phyloP scores from a whole-genome alignment of 2,113 vertebrate species.

The Thymallus thymallus region DNA sequence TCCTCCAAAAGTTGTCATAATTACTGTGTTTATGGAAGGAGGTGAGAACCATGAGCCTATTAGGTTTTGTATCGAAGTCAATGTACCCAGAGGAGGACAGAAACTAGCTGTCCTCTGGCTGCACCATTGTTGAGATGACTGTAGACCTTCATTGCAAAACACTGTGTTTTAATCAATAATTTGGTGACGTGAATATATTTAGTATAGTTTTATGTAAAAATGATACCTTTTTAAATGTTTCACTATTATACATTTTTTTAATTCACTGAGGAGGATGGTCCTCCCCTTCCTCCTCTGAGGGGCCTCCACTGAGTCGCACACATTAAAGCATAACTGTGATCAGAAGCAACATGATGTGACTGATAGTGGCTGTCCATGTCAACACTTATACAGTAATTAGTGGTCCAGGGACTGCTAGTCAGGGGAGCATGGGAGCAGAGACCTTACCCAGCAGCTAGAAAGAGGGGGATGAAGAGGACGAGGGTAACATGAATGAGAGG shows the following conservation, averaged over 20 bases:
- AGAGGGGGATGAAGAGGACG: background rate
- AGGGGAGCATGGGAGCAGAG: background rate
- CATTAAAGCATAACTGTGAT: constrained; percentile 32
- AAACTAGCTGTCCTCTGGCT: no score
- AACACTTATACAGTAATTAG: constrained; percentile 58
- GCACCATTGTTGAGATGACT: no score
- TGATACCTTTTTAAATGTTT: no score
- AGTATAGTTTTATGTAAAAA: no score
- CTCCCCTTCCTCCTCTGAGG: constrained; percentile 6
- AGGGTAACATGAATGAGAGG: constrained; percentile 11
- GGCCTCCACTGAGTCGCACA: constrained; percentile 9
- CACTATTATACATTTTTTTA: background rate
- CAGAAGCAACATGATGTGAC: constrained; percentile 52
- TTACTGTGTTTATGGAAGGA: no score
- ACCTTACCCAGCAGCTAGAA: background rate
- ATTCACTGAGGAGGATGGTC: background rate
- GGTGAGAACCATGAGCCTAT: no score
- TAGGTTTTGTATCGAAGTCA: no score
- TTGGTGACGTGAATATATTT: no score
- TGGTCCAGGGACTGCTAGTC: constrained; percentile 25
- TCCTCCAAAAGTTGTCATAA: no score
- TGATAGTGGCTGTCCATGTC: constrained; percentile 51
- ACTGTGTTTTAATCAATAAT: no score
- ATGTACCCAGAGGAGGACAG: no score
- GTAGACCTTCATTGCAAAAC: no score